Evolutionary conservation across 2,113 vertebrate genomes (phyloP), one percentile per base, ranked within the genome.

Genomic region (Solenodon paradoxus): DNA sequence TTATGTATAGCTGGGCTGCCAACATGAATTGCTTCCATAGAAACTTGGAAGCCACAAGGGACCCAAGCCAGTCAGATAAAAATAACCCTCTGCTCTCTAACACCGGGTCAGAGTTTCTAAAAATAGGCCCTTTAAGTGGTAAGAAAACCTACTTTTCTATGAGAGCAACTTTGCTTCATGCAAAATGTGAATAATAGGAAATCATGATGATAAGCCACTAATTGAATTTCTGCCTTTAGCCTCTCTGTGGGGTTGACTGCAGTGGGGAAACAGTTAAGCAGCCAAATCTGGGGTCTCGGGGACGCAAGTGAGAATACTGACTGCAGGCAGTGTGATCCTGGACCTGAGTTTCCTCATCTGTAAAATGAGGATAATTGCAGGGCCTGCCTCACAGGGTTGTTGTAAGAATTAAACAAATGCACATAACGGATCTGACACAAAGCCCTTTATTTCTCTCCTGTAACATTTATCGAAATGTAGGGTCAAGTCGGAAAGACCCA

Each of bases 31-130:
- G 93, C 94, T 82, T 85, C 93, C 89, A 68, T 59, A 75, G 94
- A 94, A 78, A 78, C 77, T 30, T 7, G 0, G 94, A 88, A 94
- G 94, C 93, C 91, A 71, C 90, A 7, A 69, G 95, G 90, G 94
- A 91, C 81, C 69, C 45, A n/a, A 0, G 49, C 68, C 63, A 84
- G 78, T 42, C 9, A 12, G 94, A 91, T 63, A 95, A 95, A 96
- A 97, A 96, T 96, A 96, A 79, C 61, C 85, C 82, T 91, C 95
- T 94, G 88, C 94, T 97, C 79, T 89, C 92, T 64, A 86, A 86
- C 78, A 42, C 4, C 0, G 84, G 95, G 92, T 93, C 95, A 94
- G 77, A 42, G 7, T 28, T 80, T 93, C 95, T 79, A 55, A 82
- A 96, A 95, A 88, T 95, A 97, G 79, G 51, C 19, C 64, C 51